Base-by-base conservation (phyloP, 2,113 vertebrate genomes). In the Indicator indicator region DNA sequence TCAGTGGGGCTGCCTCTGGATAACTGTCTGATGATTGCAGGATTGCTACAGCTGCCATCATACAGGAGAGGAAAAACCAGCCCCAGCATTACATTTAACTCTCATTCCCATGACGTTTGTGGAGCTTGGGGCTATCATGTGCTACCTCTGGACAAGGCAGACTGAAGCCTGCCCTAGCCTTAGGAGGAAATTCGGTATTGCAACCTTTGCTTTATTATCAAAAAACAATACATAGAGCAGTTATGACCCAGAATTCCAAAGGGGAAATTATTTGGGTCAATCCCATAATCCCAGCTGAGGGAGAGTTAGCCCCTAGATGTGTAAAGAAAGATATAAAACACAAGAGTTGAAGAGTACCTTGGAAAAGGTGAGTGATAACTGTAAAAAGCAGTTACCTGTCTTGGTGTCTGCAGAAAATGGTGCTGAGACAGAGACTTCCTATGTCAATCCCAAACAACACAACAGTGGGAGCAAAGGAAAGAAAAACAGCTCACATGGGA, bases 51-150 rank as follows among this genome's bases (percentile, higher is more conserved):
- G 58, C 32, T 69, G 44, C 1, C 28, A 4, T n/a, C 32, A 11
- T 10, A 27, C 24, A 69, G 54, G 10, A n/a, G 69, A 50, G 42
- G 10, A 8, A 58, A 90, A 33, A 12, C 14, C 48, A n/a, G 11
- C 5, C 17, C 1, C 1, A 12, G 7, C 2, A 10, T 0, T 16
- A 9, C 9, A 24, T 84, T 86, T 65, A 80, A 71, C 5, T 59
- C 33, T 19, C 3, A 0, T 20, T 33, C 54, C 36, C 24, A 3
- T 3, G 5, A 52, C 46, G 11, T 60, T 55, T 38, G 10, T 5
- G 21, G n/a, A 36, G 9, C 4, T 44, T 20, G 8, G 33, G 44
- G 20, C 12, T 78, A 74, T 38, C 4, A 0, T 9, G 50, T 55
- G 17, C 36, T 71, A 42, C 16, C 56, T 70, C 46, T 75, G 48